Conservation (phyloP, 2,113 vertebrate genomes). For the Ardeotis arabs region DNA sequence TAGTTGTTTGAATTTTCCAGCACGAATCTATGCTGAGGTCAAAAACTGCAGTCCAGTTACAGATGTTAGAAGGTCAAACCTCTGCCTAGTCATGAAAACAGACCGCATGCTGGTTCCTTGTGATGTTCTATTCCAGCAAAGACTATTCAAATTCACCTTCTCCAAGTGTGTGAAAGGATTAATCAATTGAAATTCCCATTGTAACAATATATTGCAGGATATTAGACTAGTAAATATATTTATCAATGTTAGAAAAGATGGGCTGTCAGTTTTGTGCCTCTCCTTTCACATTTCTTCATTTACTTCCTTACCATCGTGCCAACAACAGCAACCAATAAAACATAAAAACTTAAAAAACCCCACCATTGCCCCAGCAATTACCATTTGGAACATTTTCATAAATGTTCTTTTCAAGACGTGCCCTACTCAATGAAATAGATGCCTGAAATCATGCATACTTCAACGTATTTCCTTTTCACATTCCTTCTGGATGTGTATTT, state of each 20-base stretch:
- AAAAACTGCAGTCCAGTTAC: background rate
- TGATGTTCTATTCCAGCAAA: background rate
- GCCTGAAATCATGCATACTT: constrained; percentile 36
- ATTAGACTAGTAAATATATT: background rate
- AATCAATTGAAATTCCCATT: background rate
- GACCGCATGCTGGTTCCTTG: background rate
- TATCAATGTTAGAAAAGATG: background rate
- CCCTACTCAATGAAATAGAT: constrained; percentile 28
- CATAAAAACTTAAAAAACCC: background rate
- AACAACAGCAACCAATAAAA: constrained; percentile 12
- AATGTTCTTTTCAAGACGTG: constrained; percentile 50
- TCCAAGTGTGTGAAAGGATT: background rate
- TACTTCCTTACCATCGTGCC: background rate
- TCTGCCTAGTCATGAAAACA: background rate
- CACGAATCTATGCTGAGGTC: background rate
- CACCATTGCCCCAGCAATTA: constrained; percentile 21
- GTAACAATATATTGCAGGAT: background rate
- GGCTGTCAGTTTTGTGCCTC: background rate
- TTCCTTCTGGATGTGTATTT: constrained; percentile 52
- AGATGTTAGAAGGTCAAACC: background rate
- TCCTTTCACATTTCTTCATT: constrained; percentile 19
- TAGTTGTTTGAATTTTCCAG: background rate
- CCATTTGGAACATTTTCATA: constrained; percentile 49
- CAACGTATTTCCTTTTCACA: constrained; percentile 39
- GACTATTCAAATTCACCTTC: background rate